Evolutionary conservation across 2,888 invertebrate genomes (phyloP).

Genomic region (Ctena decussata): DNA sequence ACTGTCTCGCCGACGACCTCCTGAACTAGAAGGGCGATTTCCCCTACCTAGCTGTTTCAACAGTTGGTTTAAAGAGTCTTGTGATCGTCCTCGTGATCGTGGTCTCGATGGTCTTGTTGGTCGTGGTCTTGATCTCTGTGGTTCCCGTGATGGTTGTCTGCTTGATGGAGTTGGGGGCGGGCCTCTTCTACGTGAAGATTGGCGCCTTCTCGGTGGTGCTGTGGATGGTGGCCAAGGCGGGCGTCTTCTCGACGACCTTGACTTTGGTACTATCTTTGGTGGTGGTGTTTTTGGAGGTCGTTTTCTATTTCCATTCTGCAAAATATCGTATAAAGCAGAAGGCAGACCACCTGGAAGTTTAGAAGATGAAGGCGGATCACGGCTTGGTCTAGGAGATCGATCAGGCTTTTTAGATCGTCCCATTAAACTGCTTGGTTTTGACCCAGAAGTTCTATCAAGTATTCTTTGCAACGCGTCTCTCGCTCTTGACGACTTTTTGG

Average conservation of each 20-base stretch:
- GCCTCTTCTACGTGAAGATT: background rate
- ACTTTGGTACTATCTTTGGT: background rate
- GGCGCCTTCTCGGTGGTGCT: background rate
- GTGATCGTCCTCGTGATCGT: background rate
- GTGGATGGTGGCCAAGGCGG: background rate
- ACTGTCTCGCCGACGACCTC: background rate
- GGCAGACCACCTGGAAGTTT: background rate
- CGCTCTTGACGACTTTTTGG: background rate
- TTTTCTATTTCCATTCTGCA: background rate
- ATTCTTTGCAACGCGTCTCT: background rate
- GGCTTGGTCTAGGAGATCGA: no score
- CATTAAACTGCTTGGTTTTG: background rate
- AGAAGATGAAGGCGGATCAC: background rate
- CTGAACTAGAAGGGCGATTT: background rate
- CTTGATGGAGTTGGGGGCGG: background rate
- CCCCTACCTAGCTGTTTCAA: background rate
- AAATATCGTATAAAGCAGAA: background rate
- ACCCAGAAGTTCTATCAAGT: background rate
- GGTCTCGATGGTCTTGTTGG: background rate
- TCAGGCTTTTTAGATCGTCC: no score
- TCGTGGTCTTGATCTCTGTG: background rate
- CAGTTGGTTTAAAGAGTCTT: background rate
- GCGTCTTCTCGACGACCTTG: background rate
- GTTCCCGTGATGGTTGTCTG: background rate
- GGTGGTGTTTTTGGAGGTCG: background rate